phyloP scores from a whole-genome alignment of 2,797 vertebrate genomes.

The Tokudaia tokunoshimensis region DNA sequence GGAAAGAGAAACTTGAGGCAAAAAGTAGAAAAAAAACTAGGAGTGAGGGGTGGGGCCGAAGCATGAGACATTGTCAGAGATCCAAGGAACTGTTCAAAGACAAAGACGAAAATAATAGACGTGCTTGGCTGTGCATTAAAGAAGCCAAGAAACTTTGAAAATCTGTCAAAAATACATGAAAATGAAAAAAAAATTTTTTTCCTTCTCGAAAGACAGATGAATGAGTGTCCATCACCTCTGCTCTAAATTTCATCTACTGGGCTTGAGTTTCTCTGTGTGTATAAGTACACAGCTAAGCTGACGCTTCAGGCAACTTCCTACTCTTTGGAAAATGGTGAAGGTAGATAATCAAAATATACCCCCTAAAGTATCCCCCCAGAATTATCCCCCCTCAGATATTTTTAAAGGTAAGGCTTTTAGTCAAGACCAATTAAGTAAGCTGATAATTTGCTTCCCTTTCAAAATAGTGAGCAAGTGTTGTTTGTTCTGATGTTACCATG shows the following conservation, averaged over 20 bases:
- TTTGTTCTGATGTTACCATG: conserved; percentile 15
- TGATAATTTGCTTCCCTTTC: conserved; percentile 15
- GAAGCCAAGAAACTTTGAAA: conserved; percentile 51
- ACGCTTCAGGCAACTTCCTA: neutral
- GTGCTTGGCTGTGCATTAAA: conserved; percentile 71
- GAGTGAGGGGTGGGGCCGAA: conserved; percentile 84
- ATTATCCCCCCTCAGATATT: neutral
- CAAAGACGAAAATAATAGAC: conserved; percentile 68
- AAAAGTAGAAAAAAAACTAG: conserved; percentile 74
- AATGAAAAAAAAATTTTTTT: neutral
- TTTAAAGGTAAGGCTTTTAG: neutral
- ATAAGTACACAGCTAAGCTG: neutral
- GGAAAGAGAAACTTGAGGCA: conserved; percentile 78
- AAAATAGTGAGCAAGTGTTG: conserved; percentile 29
- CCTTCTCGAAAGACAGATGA: conserved; percentile 52
- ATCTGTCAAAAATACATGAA: conserved; percentile 58
- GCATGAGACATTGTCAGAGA: conserved; percentile 81
- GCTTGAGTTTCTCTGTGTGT: neutral
- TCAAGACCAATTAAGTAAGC: conserved; percentile 7
- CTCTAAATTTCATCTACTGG: neutral
- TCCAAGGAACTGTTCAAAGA: conserved; percentile 82
- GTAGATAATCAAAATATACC: conserved; percentile 7
- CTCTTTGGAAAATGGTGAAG: conserved; percentile 33
- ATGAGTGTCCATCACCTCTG: conserved; percentile 5
- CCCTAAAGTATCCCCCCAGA: neutral